Percentiles rank a stretch among this genome's conserved stretches.
Evolutionary conservation across 2,888 invertebrate species (phyloP).

Genomic region (Miltochrista miniata): DNA sequence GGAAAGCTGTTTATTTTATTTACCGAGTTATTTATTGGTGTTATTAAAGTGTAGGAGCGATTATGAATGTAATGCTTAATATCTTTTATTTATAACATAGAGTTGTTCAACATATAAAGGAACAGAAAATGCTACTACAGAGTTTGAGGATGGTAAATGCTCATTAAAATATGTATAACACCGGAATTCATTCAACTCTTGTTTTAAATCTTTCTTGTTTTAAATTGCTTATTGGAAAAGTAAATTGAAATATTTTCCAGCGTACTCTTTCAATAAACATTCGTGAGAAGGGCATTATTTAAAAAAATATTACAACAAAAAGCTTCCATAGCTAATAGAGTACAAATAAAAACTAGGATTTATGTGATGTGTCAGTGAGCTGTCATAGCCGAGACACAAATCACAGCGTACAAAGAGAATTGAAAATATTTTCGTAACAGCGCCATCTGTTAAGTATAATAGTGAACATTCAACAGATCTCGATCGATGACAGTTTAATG

Average conservation of each 20-base stretch:
- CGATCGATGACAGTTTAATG: conserved; percentile 62
- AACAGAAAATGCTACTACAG: no score
- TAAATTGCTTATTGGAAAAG: no score
- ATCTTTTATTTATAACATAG: neutral
- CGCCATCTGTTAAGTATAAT: conserved; percentile 42
- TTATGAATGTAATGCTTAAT: conserved; percentile 2
- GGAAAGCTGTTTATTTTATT: conserved; percentile 21
- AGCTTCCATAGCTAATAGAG: conserved; percentile 8
- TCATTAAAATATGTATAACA: no score
- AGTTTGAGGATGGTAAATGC: no score
- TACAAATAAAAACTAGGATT: conserved; percentile 26
- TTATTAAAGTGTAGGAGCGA: conserved; percentile 4
- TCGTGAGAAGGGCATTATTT: no score
- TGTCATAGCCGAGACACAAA: conserved; percentile 36
- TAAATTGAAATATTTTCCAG: no score
- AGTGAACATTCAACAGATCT: conserved; percentile 49
- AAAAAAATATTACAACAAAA: conserved; percentile 2
- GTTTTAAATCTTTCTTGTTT: no score
- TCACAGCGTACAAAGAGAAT: conserved; percentile 36
- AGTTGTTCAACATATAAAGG: no score
- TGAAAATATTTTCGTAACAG: conserved; percentile 32
- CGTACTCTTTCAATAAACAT: no score
- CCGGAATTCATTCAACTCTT: no score
- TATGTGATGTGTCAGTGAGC: conserved; percentile 31
- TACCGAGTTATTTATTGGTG: conserved; percentile 20